Percentiles rank a stretch among this genome's conserved stretches.
These are phyloP conservation scores for Megatriorchis doriae DNA, from an alignment of 2,113 vertebrate species.

Conservation along the genomic window DNA sequence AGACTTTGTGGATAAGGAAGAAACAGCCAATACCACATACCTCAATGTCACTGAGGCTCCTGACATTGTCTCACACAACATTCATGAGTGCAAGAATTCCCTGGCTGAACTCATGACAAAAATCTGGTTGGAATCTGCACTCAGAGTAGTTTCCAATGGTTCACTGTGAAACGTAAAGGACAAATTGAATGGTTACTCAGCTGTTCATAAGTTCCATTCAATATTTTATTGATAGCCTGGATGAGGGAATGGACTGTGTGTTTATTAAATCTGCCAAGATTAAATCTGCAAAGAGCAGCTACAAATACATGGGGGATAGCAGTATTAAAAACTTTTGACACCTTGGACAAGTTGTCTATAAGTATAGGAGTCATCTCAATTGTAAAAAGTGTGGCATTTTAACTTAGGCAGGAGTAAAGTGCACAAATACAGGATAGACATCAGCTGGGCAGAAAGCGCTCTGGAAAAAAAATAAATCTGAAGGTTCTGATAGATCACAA, in stretches of 20 bases:
- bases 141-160: neutral
- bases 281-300: slow-evolving; percentile 17
- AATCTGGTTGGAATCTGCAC: neutral
- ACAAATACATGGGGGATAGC: neutral
- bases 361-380: neutral
- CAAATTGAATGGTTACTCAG: slow-evolving; percentile 30
- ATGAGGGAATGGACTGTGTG: slow-evolving; percentile 14
- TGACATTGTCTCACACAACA: neutral
- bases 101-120: neutral
- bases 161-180: slow-evolving; percentile 9
- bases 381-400: neutral
- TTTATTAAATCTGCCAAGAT: slow-evolving; percentile 63
- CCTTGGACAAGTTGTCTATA: slow-evolving; percentile 41
- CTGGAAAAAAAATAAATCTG: neutral
- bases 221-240: slow-evolving; percentile 57
- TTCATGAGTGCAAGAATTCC: neutral
- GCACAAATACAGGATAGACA: neutral
- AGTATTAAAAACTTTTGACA: slow-evolving; percentile 40
- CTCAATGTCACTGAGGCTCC: neutral
- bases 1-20: neutral
- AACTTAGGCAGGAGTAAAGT: neutral
- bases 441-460: neutral
- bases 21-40: neutral
- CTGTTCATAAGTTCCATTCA: slow-evolving; percentile 32
- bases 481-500: neutral